Base-by-base conservation (phyloP, 23 tunicate genomes). In the Styela clava region DNA sequence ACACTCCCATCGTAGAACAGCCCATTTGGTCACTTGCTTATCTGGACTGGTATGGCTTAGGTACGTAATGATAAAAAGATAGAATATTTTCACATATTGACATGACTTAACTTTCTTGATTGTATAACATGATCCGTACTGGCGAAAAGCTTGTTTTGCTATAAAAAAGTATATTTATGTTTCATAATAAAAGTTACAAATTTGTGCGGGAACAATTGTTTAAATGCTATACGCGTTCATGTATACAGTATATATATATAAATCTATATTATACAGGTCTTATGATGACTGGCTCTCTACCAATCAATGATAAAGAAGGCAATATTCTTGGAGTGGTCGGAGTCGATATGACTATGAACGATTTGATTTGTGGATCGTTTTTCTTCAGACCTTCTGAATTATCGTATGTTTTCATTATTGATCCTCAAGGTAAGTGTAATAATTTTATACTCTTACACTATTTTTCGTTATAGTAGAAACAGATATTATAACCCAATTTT, bases 11-110 rank as follows among this genome's bases (percentile, higher is more conserved):
- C 83, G 7, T 30, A 63, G 23, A 24, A 22, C 21, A 74, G 21
- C 84, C 89, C 24, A 71, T 79, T 33, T 86, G 89, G 89, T 81
- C 89, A 7, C 28, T 86, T 7, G 84, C 89, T 16, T 86, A 86
- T 52, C 44, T 34, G 72, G 89, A 86, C 61, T 63, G 29, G 7
- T 79, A 52, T 69, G 89, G 89, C 16, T 30, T 86, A n/a, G 84
- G 89, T 79, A 69, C 74, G 82, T 74, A 18, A n/a, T n/a, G n/a
- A n/a, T n/a, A n/a, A n/a, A n/a, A n/a, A n/a, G n/a, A n/a, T n/a
- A n/a, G n/a, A n/a, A n/a, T n/a, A n/a, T n/a, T n/a, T n/a, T n/a
- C n/a, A n/a, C n/a, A n/a, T n/a, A n/a, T n/a, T n/a, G n/a, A n/a
- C n/a, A n/a, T n/a, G n/a, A n/a, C n/a, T n/a, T n/a, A n/a, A n/a